Evolutionary conservation across 2,113 vertebrate species (phyloP), one percentile per base, ranked within the genome.

Genomic region (Rhinolophus sinicus): DNA sequence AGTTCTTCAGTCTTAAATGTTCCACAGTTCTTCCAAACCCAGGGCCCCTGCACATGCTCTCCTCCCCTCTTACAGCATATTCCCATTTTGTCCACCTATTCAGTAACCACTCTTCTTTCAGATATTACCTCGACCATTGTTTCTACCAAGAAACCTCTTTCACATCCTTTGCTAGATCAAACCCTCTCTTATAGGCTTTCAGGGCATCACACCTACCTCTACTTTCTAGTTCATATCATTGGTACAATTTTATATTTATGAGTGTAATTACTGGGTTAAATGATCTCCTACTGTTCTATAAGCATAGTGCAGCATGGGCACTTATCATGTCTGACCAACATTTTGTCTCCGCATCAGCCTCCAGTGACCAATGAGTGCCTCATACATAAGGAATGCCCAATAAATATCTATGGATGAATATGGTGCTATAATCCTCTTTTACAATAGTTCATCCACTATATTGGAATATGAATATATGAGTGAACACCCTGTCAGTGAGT

Each of bases 391-490:
- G 77, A 92, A 30, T 56, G n/a, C 7, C 69, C 62, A 90, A 21
- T 83, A 87, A 83, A 58, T 75, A 95, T 30, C 22, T 83, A 62
- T 81, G 44, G 95, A 89, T 80, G 35, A 92, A 76, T 87, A 47
- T 67, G 54, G 38, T 75, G 21, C 18, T 82, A 82, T 73, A 56
- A 94, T 33, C 40, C 75, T 6, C 77, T 88, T 90, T 95, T 54
- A 18, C 67, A 95, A 44, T 88, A 84, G 30, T 19, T 97, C 15
- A 35, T 14, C 78, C 50, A 83, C 52, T 88, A 62, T 67, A n/a
- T 26, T 21, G 0, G 50, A 80, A 89, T 47, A 82, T 40, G 19
- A 75, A 62, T 26, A 52, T 80, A 70, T 92, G 54, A 87, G 94
- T 84, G 72, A 77, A 88, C 38, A 96, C 22, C 33, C 54, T 78